Percentiles rank a stretch among this genome's conserved stretches.
phyloP scores from a whole-genome alignment of 2,888 invertebrate genomes.

The Parnassius apollo region DNA sequence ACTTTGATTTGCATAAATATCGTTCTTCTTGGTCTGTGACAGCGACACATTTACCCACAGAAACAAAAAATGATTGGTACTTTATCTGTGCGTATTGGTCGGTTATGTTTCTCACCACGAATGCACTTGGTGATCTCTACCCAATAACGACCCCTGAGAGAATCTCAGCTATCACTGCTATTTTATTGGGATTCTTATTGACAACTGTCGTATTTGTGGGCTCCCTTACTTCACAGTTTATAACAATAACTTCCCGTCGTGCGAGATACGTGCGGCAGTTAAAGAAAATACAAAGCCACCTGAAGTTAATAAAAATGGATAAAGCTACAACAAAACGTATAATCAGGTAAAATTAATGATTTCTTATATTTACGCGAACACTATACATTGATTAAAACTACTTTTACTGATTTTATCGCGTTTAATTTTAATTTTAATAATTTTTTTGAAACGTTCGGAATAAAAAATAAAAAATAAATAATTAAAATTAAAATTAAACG shows the following conservation, averaged over 20 bases:
- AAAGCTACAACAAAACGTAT: conserved; percentile 61
- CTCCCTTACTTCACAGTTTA: conserved; percentile 73
- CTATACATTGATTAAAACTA: too few species aligned
- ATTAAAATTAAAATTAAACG: too few species aligned
- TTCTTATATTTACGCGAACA: too few species aligned
- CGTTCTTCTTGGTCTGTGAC: conserved; percentile 64
- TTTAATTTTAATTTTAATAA: too few species aligned
- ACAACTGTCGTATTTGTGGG: conserved; percentile 77
- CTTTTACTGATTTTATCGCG: too few species aligned
- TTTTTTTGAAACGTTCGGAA: too few species aligned
- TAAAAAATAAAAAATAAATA: too few species aligned
- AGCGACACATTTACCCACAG: conserved; percentile 61
- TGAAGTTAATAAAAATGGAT: conserved; percentile 68
- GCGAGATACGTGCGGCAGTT: conserved; percentile 69
- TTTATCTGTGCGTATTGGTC: conserved; percentile 73
- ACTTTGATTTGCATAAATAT: conserved; percentile 56
- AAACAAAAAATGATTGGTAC: conserved; percentile 68
- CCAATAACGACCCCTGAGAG: conserved; percentile 68
- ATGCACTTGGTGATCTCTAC: conserved; percentile 70
- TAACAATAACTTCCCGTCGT: conserved; percentile 70
- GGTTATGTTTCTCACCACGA: conserved; percentile 70
- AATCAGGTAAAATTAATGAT: conserved; percentile 48
- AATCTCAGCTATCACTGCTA: conserved; percentile 58
- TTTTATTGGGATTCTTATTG: conserved; percentile 67
- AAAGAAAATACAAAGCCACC: conserved; percentile 67